Percentiles rank a stretch among this genome's conserved stretches.
phyloP scores from a whole-genome alignment of 2,888 invertebrate genomes.

The Exocentrus adspersus region DNA sequence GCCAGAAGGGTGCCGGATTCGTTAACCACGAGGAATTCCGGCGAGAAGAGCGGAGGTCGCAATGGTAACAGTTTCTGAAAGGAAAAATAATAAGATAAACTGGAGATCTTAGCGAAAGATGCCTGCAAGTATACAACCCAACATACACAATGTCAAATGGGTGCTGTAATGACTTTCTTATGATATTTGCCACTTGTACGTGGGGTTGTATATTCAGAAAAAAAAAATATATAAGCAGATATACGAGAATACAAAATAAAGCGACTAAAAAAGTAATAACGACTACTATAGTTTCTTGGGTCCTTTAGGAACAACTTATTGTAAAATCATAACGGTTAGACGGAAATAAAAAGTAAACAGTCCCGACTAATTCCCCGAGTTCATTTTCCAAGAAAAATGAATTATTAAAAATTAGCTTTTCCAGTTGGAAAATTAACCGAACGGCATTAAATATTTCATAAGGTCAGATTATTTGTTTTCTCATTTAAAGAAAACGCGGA shows the following conservation, averaged over 20 bases:
- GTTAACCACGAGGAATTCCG: slow-evolving; percentile 74
- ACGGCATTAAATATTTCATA: slow-evolving; percentile 58
- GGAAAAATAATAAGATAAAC: too few relatives aligned
- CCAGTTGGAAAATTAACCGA: slow-evolving; percentile 55
- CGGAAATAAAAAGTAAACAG: slow-evolving; percentile 4
- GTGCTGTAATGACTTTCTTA: too few relatives aligned
- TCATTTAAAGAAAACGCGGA: slow-evolving; percentile 43
- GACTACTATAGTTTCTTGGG: neutral
- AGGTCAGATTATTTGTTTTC: slow-evolving; percentile 56
- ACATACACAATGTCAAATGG: too few relatives aligned
- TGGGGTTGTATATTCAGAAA: too few relatives aligned
- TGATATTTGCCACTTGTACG: too few relatives aligned
- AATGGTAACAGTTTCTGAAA: slow-evolving; percentile 77
- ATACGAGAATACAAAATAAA: too few relatives aligned
- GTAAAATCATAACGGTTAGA: slow-evolving; percentile 6
- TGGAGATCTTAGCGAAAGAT: too few relatives aligned
- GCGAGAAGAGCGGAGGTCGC: slow-evolving; percentile 74
- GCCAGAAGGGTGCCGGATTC: slow-evolving; percentile 74
- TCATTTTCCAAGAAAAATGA: slow-evolving; percentile 40
- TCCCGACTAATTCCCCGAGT: slow-evolving; percentile 23
- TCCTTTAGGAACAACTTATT: neutral
- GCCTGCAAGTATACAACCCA: too few relatives aligned
- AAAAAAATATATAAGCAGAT: too few relatives aligned
- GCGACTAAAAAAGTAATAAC: too few relatives aligned
- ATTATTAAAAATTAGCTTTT: slow-evolving; percentile 49